Base-by-base conservation (phyloP, 2,113 vertebrate genomes). In the Hippocampus abdominalis region DNA sequence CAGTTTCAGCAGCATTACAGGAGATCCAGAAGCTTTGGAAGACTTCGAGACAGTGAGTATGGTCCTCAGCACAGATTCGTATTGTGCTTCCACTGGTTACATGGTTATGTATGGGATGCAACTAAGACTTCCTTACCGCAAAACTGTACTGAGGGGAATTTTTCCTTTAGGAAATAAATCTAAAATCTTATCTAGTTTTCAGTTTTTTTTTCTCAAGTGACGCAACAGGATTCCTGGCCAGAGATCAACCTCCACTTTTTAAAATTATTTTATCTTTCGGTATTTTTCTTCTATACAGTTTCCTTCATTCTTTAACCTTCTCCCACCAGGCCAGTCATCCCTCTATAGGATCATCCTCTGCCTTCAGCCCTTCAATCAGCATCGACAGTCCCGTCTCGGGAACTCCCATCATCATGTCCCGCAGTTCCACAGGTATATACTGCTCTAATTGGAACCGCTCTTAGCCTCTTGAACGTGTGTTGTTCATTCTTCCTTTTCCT, bases 1-100 rank as follows among this genome's bases (percentile, higher is more conserved):
- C 92, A 99, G 97, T 90, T 98, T 99, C 90, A 95, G 97, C 93
- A 98, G 96, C 91, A 94, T 94, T 0, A 93, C 96, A 0, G 97
- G 95, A 21, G 97, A 99, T 76, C 94, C 94, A 0, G 96, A 99
- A 84, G 90, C 88, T 60, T 87, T 95, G 91, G 97, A 98, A 74
- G 97, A 99, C 56, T 93, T 95, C 21, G 96, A 99, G 71, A 83
- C 91, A 81, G 96, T 98, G 80, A 86, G 94, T 66, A 0, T 2
- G 56, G 7, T 13, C 25, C 25, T 59, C 56, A 59, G 29, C 2
- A 59, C 25, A 59, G 11, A 6, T 29, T 59, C 25, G 13, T n/a
- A 2, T 54, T 11, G 53, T 54, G 8, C n/a, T 25, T 11, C 21
- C 25, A 4, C 9, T n/a, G 53, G 54, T 56, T 56, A 10, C 54